Evolutionary conservation across 2,113 vertebrate genomes (phyloP).

Genomic region (Petromus typicus): DNA sequence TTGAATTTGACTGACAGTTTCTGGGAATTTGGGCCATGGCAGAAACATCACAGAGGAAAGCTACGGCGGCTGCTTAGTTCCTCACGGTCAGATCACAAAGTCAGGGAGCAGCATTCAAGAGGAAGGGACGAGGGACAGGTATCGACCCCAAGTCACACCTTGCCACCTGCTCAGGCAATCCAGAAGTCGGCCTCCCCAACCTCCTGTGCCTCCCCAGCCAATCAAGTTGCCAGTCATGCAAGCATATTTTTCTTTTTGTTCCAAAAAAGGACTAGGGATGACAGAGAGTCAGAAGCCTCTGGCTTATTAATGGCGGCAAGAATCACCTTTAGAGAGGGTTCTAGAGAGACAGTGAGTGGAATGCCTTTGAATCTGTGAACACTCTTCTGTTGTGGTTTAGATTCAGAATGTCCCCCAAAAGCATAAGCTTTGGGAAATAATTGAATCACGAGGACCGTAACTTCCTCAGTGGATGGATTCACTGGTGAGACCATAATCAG

Average conservation of each 20-base stretch:
- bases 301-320: too few relatives aligned
- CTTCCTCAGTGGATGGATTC: too few relatives aligned
- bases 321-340: too few relatives aligned
- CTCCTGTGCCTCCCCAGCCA: not conserved
- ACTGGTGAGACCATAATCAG: too few relatives aligned
- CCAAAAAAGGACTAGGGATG: too few relatives aligned
- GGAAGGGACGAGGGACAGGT: not conserved
- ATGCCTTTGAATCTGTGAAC: too few relatives aligned
- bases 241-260: not conserved
- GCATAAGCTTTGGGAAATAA: too few relatives aligned
- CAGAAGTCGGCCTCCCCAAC: not conserved
- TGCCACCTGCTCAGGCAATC: not conserved
- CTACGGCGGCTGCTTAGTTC: not conserved
- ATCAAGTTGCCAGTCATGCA: not conserved
- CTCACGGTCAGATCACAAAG: not conserved
- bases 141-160: not conserved
- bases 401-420: too few relatives aligned
- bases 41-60: not conserved
- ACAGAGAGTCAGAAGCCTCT: too few relatives aligned
- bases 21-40: not conserved
- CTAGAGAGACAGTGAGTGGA: too few relatives aligned
- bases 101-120: not conserved
- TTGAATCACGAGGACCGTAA: too few relatives aligned
- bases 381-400: too few relatives aligned
- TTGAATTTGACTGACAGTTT: not conserved